phyloP scores from a whole-genome alignment of 2,797 vertebrate genomes.

The Pitangus sulphuratus region DNA sequence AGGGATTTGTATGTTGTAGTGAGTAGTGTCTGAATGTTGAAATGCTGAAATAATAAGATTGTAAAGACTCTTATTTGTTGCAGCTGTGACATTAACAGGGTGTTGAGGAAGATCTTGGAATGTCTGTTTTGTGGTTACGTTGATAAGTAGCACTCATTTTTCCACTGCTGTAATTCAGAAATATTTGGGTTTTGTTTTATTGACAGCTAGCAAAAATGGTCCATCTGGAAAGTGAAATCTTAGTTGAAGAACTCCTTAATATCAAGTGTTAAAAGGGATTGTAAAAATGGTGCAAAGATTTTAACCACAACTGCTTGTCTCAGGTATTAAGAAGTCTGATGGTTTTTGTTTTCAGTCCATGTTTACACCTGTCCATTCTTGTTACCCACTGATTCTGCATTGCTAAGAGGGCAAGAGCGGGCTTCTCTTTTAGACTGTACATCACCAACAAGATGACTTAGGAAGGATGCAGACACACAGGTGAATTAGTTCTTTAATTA shows the following conservation, averaged over 20 bases:
- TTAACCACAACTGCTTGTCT: neutral
- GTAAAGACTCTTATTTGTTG: neutral
- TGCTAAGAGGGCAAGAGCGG: neutral
- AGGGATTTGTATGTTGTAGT: neutral
- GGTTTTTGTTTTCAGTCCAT: neutral
- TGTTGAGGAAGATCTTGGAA: neutral
- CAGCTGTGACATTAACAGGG: neutral
- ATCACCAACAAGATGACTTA: neutral
- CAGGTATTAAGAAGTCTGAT: neutral
- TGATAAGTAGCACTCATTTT: neutral
- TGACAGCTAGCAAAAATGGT: neutral
- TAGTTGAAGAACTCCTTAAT: neutral
- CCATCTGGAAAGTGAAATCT: neutral
- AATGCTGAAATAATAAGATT: neutral
- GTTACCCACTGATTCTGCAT: neutral
- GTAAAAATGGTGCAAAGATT: neutral
- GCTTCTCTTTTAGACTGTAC: neutral
- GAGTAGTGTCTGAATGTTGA: neutral
- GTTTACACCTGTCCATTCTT: neutral
- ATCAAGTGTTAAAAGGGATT: neutral
- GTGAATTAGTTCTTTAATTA: slow-evolving; percentile 4
- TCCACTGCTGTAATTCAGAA: neutral
- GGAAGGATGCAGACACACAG: neutral
- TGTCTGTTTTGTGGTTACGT: neutral
- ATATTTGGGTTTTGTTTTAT: neutral